Evolutionary conservation across 2,888 invertebrate species (phyloP).

Genomic region (Mesorhabditis belari): DNA sequence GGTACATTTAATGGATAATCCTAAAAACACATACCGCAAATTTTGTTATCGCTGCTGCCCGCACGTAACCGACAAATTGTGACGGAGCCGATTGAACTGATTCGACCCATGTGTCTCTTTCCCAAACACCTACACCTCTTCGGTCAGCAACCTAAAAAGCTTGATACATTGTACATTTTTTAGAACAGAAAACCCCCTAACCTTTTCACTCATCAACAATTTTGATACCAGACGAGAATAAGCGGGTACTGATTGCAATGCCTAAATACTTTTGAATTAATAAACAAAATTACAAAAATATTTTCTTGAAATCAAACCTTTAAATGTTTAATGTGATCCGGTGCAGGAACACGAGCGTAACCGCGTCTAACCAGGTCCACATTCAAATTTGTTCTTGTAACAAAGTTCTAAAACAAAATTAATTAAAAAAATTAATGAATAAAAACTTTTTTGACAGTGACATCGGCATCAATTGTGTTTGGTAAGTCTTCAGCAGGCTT

Average conservation of each 20-base stretch:
- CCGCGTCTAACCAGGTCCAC: slow-evolving; percentile 49
- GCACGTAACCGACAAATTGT: slow-evolving; percentile 39
- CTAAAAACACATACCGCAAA: slow-evolving; percentile 33
- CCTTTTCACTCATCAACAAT: slow-evolving; percentile 49
- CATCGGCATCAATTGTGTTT: slow-evolving; percentile 43
- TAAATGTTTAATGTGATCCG: slow-evolving; percentile 41
- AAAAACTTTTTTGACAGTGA: slow-evolving; percentile 43
- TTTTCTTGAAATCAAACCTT: slow-evolving; percentile 5
- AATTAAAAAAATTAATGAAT: background rate
- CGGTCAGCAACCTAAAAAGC: slow-evolving; percentile 43
- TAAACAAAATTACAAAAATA: background rate
- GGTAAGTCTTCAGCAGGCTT: slow-evolving; percentile 33
- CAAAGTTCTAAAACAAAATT: slow-evolving; percentile 14
- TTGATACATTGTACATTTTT: background rate
- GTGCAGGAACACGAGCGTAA: slow-evolving; percentile 47
- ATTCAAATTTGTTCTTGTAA: slow-evolving; percentile 48
- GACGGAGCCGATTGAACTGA: slow-evolving; percentile 44
- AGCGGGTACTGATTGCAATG: slow-evolving; percentile 43
- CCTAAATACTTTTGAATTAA: too few species aligned
- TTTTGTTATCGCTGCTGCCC: slow-evolving; percentile 41
- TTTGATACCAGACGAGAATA: slow-evolving; percentile 49
- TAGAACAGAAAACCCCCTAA: slow-evolving; percentile 2
- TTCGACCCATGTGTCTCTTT: slow-evolving; percentile 50
- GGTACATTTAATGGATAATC: background rate
- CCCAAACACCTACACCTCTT: slow-evolving; percentile 53